Conservation (phyloP, 2,113 vertebrate genomes). For the Thomomys bottae region DNA sequence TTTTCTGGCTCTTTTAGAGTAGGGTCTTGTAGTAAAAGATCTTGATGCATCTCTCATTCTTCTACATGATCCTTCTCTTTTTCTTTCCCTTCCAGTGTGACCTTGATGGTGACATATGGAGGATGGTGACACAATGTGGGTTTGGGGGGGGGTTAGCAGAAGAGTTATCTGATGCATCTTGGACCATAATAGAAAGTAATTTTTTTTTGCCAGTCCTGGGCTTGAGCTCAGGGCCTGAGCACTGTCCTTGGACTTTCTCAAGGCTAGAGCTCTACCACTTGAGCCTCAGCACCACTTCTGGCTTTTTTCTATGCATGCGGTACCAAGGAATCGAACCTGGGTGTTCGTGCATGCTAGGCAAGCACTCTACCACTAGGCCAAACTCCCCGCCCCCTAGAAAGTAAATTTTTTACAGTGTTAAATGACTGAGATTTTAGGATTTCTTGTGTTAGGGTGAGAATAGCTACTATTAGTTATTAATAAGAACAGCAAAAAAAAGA, state of each 20-base stretch:
- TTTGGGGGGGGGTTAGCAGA: background rate
- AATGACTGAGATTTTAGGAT: constrained; percentile 12
- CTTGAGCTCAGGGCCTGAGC: too few species aligned
- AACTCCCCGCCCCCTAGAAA: too few species aligned
- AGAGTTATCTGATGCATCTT: background rate
- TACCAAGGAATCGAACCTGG: too few species aligned
- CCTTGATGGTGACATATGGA: background rate
- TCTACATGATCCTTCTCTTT: background rate
- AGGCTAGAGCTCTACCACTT: too few species aligned
- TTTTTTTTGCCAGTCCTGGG: too few species aligned
- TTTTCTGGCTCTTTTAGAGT: background rate
- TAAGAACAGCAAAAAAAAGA: background rate
- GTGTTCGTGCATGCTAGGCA: too few species aligned
- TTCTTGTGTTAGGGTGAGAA: background rate
- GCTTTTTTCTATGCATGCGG: too few species aligned
- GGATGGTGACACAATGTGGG: background rate
- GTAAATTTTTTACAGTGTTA: background rate
- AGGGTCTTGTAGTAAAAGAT: background rate
- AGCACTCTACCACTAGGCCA: too few species aligned
- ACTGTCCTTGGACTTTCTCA: too few species aligned
- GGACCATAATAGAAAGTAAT: background rate
- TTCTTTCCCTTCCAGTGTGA: background rate
- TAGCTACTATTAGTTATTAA: constrained; percentile 44
- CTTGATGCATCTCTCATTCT: background rate
- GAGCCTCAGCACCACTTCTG: too few species aligned